phyloP scores from a whole-genome alignment of 92 coral and sea anemone genomes.

The Parazoanthus swiftii region DNA sequence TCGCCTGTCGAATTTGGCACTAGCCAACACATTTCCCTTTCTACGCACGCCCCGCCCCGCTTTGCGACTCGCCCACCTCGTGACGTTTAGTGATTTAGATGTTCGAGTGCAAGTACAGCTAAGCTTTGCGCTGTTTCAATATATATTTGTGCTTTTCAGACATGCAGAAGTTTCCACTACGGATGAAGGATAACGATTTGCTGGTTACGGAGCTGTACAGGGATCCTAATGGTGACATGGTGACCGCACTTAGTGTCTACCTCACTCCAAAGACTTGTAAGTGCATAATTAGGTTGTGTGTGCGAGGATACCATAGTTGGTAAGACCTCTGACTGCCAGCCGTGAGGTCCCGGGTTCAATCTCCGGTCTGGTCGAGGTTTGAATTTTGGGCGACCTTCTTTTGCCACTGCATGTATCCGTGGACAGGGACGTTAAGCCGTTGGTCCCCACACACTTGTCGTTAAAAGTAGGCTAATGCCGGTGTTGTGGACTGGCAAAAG shows the following conservation, averaged over 20 bases:
- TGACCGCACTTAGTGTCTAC: constrained; percentile 94
- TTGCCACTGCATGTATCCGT: no score
- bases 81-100: neutral
- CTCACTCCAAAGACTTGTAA: constrained; percentile 97
- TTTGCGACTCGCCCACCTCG: neutral
- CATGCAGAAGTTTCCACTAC: constrained; percentile 98
- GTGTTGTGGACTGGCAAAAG: no score
- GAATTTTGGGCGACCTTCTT: no score
- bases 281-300: constrained; percentile 15
- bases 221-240: constrained; percentile 95
- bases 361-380: no score
- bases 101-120: neutral
- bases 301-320: no score
- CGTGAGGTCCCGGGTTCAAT: no score
- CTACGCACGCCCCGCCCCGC: neutral
- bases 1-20: neutral
- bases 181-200: constrained; percentile 98
- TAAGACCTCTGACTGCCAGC: no score
- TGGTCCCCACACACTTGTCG: no score
- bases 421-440: no score
- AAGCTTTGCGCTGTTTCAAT: neutral
- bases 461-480: no score
- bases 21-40: neutral
- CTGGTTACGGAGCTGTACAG: constrained; percentile 92
- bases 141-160: constrained; percentile 53